Conservation (phyloP, 2,888 invertebrate genomes). For the Sericinus montela region DNA sequence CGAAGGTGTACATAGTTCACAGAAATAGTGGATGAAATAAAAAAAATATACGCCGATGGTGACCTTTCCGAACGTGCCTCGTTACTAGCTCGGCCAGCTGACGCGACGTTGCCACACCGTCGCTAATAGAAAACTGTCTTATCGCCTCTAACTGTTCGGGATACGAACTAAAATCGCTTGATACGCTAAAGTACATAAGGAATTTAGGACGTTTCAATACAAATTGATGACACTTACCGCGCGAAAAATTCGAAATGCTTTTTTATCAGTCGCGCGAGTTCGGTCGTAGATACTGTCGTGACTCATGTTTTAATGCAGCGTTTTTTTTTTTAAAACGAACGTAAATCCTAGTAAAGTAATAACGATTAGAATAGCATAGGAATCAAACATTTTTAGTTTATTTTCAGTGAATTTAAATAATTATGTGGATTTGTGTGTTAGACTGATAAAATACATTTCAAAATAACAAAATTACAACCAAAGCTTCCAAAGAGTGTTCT, state of each 20-base stretch:
- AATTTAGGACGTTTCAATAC: constrained; percentile 62
- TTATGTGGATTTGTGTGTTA: too few species aligned
- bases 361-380: too few species aligned
- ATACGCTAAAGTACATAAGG: constrained; percentile 60
- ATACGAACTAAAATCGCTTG: constrained; percentile 45
- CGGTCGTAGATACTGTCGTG: constrained; percentile 2
- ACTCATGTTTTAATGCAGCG: neutral
- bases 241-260: constrained; percentile 77
- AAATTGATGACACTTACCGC: constrained; percentile 64
- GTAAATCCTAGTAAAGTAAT: too few species aligned
- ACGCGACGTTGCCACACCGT: constrained; percentile 71
- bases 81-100: constrained; percentile 74
- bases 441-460: constrained; percentile 17
- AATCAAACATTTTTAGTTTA: neutral
- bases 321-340: neutral
- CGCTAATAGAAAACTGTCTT: constrained; percentile 50
- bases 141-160: constrained; percentile 56
- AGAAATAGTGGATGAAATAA: constrained; percentile 63
- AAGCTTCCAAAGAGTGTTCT: constrained; percentile 48
- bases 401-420: neutral
- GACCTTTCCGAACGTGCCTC: constrained; percentile 73
- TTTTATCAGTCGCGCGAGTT: constrained; percentile 39
- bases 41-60: constrained; percentile 74
- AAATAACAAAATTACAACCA: constrained; percentile 33
- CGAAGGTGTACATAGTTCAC: constrained; percentile 30